A percentile compares a stretch with the other conserved stretches of the same genome.
These are phyloP conservation scores for Coregonus ussuriensis DNA, from an alignment of 2,797 vertebrate species.

Conservation along the genomic window DNA sequence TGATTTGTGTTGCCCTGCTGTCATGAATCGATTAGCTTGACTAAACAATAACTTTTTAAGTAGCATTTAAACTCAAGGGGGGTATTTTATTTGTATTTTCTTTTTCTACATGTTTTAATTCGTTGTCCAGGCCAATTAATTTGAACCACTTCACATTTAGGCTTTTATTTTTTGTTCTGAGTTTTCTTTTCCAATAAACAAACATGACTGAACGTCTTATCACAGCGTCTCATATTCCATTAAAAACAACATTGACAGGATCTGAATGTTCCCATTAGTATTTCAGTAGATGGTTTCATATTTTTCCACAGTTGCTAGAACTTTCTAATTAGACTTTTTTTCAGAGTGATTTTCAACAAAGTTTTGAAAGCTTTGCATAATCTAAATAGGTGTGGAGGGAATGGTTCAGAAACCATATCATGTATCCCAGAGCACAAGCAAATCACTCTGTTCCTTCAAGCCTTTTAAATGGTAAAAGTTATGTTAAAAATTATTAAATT, in stretches of 20 bases:
- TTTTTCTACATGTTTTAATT: not conserved
- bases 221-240: conserved; percentile 19
- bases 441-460: conserved; percentile 31
- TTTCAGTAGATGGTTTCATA: not conserved
- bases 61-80: not conserved
- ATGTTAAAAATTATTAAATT: not conserved
- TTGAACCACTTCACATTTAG: conserved; percentile 49
- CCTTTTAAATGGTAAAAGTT: not conserved
- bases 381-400: conserved; percentile 19
- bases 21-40: not conserved
- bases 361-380: conserved; percentile 10
- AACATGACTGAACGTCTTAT: conserved; percentile 5
- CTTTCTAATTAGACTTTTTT: conserved; percentile 11
- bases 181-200: conserved; percentile 28
- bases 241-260: not conserved
- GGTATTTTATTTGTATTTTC: not conserved
- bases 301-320: conserved; percentile 9
- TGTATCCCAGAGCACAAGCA: not conserved
- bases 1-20: too few species aligned
- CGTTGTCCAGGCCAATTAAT: conserved; percentile 27
- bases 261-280: conserved; percentile 8
- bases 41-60: not conserved
- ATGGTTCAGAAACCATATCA: conserved; percentile 3
- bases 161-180: conserved; percentile 28
- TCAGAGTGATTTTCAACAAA: conserved; percentile 8